Base-by-base conservation (phyloP, 2,888 invertebrate species). In the Phasia obesa region DNA sequence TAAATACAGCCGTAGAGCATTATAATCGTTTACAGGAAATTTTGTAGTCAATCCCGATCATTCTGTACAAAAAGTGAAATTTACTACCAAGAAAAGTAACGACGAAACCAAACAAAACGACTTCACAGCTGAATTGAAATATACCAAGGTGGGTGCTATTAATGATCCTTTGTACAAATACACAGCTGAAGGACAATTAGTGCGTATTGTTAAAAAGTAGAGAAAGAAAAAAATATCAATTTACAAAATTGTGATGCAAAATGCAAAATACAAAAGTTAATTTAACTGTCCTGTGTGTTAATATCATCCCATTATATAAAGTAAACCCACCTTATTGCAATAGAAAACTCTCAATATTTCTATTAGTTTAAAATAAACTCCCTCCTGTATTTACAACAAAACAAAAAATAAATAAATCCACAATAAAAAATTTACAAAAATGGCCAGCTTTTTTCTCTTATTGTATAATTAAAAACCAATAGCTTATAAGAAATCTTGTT, bases 121-220 rank as follows among this genome's bases (percentile, higher is more conserved):
- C 71, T 91, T 91, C 55, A 90, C 91, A 1, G 92, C 92, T 0
- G 89, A 91, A 80, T 84, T 92, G 27, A 88, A 87, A 59, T 92
- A 91, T 69, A 88, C 89, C n/a, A 89, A 90, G 9, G 90, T 92
- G 2, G 90, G 91, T 2, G 90, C 91, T 60, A 85, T 92, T 25
- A 86, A 88, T 67, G 92, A 91, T 85, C 92, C 92, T 0, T 85
- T 92, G 17, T 92, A 89, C 59, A 89, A 89, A 23, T 91, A 91
- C 62, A 91, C 90, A 64, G 88, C 86, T 11, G 87, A 89, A 53
- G 91, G 91, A 2, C 91, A 91, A 65, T 81, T 92, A 73, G 88
- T 90, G 59, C 86, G 91, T 35, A 87, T 92, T 42, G 86, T 89
- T 11, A 91, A 89, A 47, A 75, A 75, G 35, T 75, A 23, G 7